These are phyloP conservation scores for Diachrysia chrysitis DNA, from an alignment of 2,888 invertebrate species.

Conservation along the genomic window DNA sequence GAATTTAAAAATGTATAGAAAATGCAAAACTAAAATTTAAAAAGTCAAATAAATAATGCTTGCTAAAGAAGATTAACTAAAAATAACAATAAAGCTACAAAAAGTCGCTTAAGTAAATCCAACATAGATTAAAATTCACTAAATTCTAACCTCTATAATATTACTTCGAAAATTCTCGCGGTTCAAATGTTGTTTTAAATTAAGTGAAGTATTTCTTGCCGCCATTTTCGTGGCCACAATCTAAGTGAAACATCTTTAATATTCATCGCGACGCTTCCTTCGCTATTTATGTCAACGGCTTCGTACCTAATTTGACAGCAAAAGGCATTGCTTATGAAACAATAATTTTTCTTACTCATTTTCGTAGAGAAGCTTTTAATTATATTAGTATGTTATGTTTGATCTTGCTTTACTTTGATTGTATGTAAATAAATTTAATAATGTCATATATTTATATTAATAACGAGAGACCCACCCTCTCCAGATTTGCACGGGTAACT, in stretches of 20 bases:
- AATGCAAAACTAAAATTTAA: too few relatives aligned
- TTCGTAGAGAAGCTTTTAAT: conserved; percentile 36
- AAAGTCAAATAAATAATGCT: too few relatives aligned
- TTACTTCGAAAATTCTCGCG: conserved; percentile 4
- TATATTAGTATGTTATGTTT: conserved; percentile 1
- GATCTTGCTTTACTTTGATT: neutral
- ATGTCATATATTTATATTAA: too few relatives aligned
- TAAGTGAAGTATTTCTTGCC: neutral
- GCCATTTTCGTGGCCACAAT: conserved; percentile 28
- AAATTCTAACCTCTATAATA: neutral
- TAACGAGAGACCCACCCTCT: too few relatives aligned
- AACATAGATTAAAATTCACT: neutral
- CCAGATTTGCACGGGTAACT: too few relatives aligned
- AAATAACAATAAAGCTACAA: too few relatives aligned
- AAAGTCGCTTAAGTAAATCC: too few relatives aligned
- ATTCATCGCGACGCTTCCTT: conserved; percentile 61
- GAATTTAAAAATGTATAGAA: too few relatives aligned
- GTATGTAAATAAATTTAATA: too few relatives aligned
- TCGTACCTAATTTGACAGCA: conserved; percentile 66
- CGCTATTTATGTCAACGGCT: conserved; percentile 64
- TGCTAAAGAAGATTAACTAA: too few relatives aligned
- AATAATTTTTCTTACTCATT: conserved; percentile 42
- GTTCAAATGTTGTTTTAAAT: conserved; percentile 4
- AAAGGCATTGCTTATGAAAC: conserved; percentile 58
- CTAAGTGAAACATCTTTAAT: conserved; percentile 63